Evolutionary conservation across 2,113 vertebrate genomes (phyloP), one percentile per base, ranked within the genome.

Genomic region (Pipa parva): DNA sequence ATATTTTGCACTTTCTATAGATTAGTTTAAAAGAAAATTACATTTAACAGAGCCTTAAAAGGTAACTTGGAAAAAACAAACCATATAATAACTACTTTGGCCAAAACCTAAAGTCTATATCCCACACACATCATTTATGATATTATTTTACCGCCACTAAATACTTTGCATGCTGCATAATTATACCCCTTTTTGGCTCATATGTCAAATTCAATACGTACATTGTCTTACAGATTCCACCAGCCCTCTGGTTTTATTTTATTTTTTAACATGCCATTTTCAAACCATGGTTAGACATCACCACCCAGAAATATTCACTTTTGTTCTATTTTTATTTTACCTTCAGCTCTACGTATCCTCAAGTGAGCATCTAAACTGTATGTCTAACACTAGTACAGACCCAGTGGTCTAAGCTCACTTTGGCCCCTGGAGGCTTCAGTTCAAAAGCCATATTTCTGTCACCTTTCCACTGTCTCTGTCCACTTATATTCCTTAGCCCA

Each of bases 11-110:
- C n/a, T n/a, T n/a, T n/a, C n/a, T n/a, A n/a, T n/a, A n/a, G n/a
- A n/a, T n/a, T n/a, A n/a, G n/a, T n/a, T n/a, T n/a, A n/a, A n/a
- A n/a, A n/a, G n/a, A n/a, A n/a, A n/a, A n/a, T n/a, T n/a, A n/a
- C n/a, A n/a, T n/a, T n/a, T n/a, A n/a, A n/a, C n/a, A n/a, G 63
- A 54, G 36, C 60, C 27, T 12, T 33, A 5, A 29, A n/a, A n/a
- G n/a, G 17, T 15, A 21, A 39, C 24, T 46, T 59, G 65, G 45
- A 33, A 68, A 60, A 37, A 68, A 60, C 46, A 68, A 26, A 59
- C 7, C n/a, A 73, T 73, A 75, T 77, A 74, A 76, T 13, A 54
- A 63, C 36, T 68, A 39, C 48, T 71, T 72, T 59, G 63, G 68
- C 48, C 58, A 63, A 27, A 70, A 72, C 49, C 50, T 63, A 73